Percentiles rank a stretch among this genome's conserved stretches.
Conservation (phyloP, 2,113 vertebrate species). For the Stomatorhinus ivindoensis region DNA sequence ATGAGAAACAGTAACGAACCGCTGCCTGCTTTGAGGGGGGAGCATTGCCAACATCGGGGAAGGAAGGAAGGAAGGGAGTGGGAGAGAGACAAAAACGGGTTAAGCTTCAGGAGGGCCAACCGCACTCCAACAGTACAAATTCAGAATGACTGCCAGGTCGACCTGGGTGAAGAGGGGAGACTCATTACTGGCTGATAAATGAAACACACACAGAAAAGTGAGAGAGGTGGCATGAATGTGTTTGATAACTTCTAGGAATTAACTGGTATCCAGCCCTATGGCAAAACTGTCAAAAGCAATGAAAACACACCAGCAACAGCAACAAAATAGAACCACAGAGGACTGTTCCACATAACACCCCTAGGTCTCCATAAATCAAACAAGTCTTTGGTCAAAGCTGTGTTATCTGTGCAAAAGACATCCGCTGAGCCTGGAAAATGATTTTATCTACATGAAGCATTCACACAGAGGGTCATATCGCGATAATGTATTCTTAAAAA, state of each 20-base stretch:
- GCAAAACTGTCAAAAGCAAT: not conserved
- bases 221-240: not conserved
- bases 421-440: not conserved
- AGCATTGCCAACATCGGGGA: slow-evolving; percentile 63
- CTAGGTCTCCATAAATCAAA: not conserved
- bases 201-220: slow-evolving; percentile 2
- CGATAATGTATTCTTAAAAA: not conserved
- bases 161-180: not conserved
- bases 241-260: not conserved
- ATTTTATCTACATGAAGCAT: not conserved
- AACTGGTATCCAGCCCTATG: not conserved
- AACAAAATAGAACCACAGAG: not conserved
- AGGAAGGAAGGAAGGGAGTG: slow-evolving; percentile 34
- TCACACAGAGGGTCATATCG: not conserved
- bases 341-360: not conserved
- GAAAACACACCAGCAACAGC: not conserved
- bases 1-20: slow-evolving; percentile 78
- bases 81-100: slow-evolving; percentile 47
- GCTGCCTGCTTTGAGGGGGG: slow-evolving; percentile 72
- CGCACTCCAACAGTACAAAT: slow-evolving; percentile 33
- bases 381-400: not conserved
- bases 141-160: not conserved
- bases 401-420: not conserved
- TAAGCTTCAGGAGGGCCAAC: slow-evolving; percentile 41
- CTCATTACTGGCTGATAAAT: not conserved